Conservation (phyloP, 2,113 vertebrate species). For the Pristiophorus japonicus region DNA sequence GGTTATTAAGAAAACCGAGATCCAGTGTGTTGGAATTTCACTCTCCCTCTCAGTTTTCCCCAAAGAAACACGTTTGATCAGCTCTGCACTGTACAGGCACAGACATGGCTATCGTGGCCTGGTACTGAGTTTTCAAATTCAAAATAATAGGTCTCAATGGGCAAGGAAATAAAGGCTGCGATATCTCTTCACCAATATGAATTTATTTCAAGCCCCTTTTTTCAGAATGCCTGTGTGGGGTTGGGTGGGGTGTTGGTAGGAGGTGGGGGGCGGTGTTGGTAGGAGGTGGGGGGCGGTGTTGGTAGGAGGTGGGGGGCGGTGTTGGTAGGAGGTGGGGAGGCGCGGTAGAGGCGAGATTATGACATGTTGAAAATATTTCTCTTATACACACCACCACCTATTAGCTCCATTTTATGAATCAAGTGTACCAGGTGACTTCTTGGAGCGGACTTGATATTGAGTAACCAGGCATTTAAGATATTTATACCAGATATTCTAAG, state of each 20-base stretch:
- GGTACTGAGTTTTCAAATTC: neutral
- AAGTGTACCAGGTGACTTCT: neutral
- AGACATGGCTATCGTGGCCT: neutral
- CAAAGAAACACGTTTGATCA: neutral
- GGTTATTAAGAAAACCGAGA: neutral
- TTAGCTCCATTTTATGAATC: no score
- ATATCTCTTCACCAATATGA: neutral
- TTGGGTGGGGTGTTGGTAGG: no score
- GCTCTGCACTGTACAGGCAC: neutral
- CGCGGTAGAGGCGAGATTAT: no score
- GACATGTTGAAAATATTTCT: no score
- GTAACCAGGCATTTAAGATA: neutral
- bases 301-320: no score
- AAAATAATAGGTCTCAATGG: neutral
- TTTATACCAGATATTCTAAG: neutral
- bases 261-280: no score
- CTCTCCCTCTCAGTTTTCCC: no score
- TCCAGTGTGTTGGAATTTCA: neutral
- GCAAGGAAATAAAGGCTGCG: neutral
- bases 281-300: no score
- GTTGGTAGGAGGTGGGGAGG: no score
- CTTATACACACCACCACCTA: no score
- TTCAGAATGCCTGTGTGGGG: neutral
- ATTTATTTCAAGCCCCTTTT: neutral
- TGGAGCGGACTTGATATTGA: neutral